Evolutionary conservation across 37 sponge, comb jelly and placozoan species (phyloP).

Genomic region (Cliona cf. orientalis): DNA sequence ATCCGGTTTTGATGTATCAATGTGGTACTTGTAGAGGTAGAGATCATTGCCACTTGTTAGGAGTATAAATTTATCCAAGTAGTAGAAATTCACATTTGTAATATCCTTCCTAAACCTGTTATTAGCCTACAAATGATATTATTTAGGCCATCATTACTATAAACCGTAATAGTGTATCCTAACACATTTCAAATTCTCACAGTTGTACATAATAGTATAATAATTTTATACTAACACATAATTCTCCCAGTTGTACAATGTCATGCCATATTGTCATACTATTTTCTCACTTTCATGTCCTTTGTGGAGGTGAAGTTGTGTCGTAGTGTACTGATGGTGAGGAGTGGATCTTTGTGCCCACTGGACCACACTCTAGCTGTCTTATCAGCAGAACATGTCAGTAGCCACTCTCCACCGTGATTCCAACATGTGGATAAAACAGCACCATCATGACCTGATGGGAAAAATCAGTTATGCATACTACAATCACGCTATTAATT

Average conservation of each 20-base stretch:
- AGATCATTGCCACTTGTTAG: slow-evolving; percentile 67
- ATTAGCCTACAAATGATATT: slow-evolving; percentile 6
- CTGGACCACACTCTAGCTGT: slow-evolving; percentile 76
- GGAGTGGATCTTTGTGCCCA: slow-evolving; percentile 61
- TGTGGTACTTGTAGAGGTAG: slow-evolving; percentile 89
- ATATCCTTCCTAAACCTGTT: slow-evolving; percentile 68
- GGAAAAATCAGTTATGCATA: background rate
- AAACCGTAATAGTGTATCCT: background rate
- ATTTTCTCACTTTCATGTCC: background rate
- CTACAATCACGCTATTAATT: background rate
- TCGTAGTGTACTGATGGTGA: slow-evolving; percentile 9
- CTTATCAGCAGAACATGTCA: slow-evolving; percentile 74
- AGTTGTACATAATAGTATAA: too few species aligned
- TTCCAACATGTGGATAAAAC: slow-evolving; percentile 64
- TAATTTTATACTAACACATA: too few species aligned
- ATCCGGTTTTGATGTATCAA: slow-evolving; percentile 76
- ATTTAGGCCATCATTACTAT: background rate
- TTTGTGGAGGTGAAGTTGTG: slow-evolving; percentile 22
- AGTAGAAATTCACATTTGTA: slow-evolving; percentile 86
- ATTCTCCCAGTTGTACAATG: too few species aligned
- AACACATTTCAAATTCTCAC: background rate
- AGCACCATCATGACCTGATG: slow-evolving; percentile 72
- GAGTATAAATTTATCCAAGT: slow-evolving; percentile 96
- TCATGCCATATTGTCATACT: background rate
- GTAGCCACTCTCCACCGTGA: slow-evolving; percentile 49